Conservation (phyloP, 2,113 vertebrate species). For the Setophaga petechia region DNA sequence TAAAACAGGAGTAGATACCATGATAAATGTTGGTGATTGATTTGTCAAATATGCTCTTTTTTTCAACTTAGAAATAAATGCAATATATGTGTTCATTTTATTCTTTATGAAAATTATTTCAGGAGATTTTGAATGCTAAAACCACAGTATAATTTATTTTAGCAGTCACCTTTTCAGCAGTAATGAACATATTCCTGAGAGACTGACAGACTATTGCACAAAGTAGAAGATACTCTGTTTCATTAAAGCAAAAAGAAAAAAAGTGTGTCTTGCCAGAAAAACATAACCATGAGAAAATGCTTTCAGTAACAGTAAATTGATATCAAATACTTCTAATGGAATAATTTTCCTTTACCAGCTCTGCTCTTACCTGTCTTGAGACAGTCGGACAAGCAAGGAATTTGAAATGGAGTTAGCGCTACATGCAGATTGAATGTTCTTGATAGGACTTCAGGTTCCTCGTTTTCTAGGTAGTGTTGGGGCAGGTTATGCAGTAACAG, state of each 20-base stretch:
- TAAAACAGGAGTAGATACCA: not conserved
- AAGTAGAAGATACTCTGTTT: not conserved
- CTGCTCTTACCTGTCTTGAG: slow-evolving; percentile 59
- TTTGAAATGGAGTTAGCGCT: slow-evolving; percentile 43
- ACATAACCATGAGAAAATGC: not conserved
- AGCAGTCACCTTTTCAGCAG: not conserved
- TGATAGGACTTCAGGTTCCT: slow-evolving; percentile 22
- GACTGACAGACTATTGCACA: not conserved
- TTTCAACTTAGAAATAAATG: not conserved
- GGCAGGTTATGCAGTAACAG: slow-evolving; percentile 5
- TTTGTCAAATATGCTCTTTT: not conserved
- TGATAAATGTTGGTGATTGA: not conserved
- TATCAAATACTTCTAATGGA: not conserved
- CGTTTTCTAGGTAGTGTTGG: slow-evolving; percentile 22
- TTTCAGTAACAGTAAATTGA: not conserved
- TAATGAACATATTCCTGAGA: not conserved
- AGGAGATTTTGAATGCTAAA: not conserved
- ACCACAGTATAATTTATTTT: not conserved
- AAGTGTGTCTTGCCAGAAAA: not conserved
- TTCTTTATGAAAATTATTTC: not conserved
- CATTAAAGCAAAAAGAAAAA: not conserved
- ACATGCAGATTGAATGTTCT: slow-evolving; percentile 37
- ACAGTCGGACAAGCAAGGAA: not conserved
- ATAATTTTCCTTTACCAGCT: not conserved
- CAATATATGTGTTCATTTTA: not conserved